Percentiles rank a stretch among this genome's conserved stretches.
Conservation (phyloP, 1,140 invertebrate genomes). For the Dreissena polymorpha region DNA sequence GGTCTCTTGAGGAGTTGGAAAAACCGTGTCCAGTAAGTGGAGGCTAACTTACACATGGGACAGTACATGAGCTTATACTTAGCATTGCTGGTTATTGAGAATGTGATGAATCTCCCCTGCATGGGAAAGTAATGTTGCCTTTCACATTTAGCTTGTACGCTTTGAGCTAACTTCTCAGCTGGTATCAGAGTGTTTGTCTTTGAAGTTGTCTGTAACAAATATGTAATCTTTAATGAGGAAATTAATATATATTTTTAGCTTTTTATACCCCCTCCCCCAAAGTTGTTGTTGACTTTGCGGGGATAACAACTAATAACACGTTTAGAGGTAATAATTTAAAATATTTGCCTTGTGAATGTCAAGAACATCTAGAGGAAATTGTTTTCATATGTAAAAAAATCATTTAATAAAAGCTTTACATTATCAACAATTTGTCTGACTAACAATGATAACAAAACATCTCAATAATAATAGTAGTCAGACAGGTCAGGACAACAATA, state of each 20-base stretch:
- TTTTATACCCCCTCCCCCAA: too few species aligned
- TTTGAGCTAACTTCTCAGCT: constrained; percentile 14
- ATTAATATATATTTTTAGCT: background rate
- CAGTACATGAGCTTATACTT: constrained; percentile 40
- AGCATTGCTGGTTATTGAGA: constrained; percentile 43
- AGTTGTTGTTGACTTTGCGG: too few species aligned
- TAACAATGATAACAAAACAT: too few species aligned
- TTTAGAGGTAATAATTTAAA: too few species aligned
- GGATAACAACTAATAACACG: too few species aligned
- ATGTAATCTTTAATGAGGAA: background rate
- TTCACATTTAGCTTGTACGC: constrained; percentile 6
- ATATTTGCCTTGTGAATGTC: too few species aligned
- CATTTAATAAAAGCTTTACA: too few species aligned
- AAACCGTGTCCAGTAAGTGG: constrained; percentile 53
- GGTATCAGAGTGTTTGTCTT: background rate
- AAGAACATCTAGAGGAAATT: too few species aligned
- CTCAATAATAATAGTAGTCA: too few species aligned
- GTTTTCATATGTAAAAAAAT: too few species aligned
- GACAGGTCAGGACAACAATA: too few species aligned
- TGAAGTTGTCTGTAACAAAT: background rate
- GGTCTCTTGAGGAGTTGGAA: constrained; percentile 18
- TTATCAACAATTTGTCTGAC: too few species aligned
- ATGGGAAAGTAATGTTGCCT: background rate
- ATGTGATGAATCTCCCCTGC: background rate
- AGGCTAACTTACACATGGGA: constrained; percentile 54